Evolutionary conservation across 1,140 invertebrate genomes (phyloP), one percentile per base, ranked within the genome.

Genomic region (Bombus cullumanus): DNA sequence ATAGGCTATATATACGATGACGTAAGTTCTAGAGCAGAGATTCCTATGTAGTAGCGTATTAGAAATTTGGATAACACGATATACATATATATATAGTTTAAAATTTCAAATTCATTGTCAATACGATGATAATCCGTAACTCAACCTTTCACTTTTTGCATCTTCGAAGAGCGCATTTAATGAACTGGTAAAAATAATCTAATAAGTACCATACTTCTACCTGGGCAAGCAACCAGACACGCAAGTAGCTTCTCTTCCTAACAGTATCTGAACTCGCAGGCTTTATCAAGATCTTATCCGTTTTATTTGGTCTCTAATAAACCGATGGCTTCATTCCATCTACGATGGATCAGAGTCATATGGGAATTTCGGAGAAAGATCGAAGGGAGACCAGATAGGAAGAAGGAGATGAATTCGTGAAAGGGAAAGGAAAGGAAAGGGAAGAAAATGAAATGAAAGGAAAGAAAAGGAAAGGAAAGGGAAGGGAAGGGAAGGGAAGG

Each of bases 351-450:
- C 47, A 74, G 37, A 78, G 72, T 59, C 71, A n/a, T 68, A 12
- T 10, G 81, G 73, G 73, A 89, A 76, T 74, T 85, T 89, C 15
- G 53, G 69, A 37, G 25, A 2, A 82, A 69, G 43, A 88, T 69
- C 59, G 64, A 69, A 68, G 71, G 79, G 43, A 68, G 47, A 37
- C 37, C 47, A 64, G 78, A 83, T 76, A 53, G 53, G 64, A 82
- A 47, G 72, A 82, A 62, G 72, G 25, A 73, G 47, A 37, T 71
- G 73, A 66, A 62, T 75, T 62, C 31, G 73, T 59, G 37, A 73
- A 64, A 74, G 53, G 43, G n/a, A 18, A n/a, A 0, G 10, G 28
- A 12, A 62, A n/a, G 59, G 0, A 12, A 59, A 59, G 9, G 8
- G 1, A 57, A 22, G 22, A 5, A 22, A 22, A 8, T 0, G 2